Conservation (phyloP, 2,113 vertebrate genomes). For the Brachypodius melanocephalos region DNA sequence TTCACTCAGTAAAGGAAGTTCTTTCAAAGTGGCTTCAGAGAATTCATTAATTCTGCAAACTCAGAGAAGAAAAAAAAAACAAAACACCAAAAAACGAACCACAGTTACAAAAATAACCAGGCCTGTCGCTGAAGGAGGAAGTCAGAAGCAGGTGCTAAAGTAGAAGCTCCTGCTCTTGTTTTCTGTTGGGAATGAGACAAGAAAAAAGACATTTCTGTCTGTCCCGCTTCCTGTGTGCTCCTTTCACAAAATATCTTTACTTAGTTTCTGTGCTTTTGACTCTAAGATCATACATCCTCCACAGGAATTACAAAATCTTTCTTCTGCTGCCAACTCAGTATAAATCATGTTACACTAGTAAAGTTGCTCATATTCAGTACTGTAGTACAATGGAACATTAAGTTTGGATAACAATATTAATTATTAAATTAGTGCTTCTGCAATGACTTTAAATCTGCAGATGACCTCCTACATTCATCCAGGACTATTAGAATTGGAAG, state of each 20-base stretch:
- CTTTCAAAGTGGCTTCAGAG: background rate
- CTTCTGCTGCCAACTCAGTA: background rate
- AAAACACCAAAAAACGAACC: background rate
- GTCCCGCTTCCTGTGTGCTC: background rate
- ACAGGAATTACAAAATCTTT: background rate
- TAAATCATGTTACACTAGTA: background rate
- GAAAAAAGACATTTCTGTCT: background rate
- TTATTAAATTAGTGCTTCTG: background rate
- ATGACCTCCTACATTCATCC: background rate
- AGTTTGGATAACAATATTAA: background rate
- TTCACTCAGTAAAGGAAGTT: background rate
- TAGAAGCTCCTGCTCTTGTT: background rate
- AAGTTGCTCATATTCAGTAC: background rate
- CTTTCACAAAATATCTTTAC: background rate
- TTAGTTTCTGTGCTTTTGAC: fast-evolving
- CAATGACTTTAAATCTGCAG: background rate
- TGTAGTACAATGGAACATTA: background rate
- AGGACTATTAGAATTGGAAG: background rate
- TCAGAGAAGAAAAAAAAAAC: background rate
- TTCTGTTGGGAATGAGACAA: background rate
- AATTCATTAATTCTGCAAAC: background rate
- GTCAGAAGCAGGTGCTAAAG: background rate
- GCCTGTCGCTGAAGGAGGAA: background rate
- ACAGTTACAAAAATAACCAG: background rate
- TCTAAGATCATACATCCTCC: background rate